These are phyloP conservation scores for Acrocyrtus sp. DNA, from an alignment of 2,888 invertebrate species.

Conservation along the genomic window DNA sequence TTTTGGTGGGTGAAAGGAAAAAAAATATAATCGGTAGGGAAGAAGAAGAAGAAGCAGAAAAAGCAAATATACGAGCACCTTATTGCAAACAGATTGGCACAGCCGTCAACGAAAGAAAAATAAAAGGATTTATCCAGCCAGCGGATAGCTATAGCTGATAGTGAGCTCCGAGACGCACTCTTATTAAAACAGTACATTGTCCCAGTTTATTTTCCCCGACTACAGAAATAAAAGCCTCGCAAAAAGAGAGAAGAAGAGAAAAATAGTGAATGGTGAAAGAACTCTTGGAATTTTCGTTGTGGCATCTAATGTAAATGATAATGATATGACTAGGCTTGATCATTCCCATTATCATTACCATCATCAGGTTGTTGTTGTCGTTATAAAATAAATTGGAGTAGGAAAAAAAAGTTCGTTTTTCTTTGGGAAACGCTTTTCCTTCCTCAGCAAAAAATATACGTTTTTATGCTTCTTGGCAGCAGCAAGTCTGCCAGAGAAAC, in stretches of 20 bases:
- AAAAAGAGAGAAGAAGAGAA: not conserved
- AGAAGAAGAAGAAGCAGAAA: too few species aligned
- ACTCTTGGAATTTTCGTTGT: not conserved
- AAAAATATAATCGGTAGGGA: too few species aligned
- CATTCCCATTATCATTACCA: not conserved
- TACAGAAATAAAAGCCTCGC: too few species aligned
- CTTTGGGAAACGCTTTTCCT: too few species aligned
- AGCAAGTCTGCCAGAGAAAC: not conserved
- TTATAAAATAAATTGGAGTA: not conserved
- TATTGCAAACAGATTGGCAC: not conserved
- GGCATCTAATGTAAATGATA: not conserved
- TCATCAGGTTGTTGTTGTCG: not conserved
- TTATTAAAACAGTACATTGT: not conserved
- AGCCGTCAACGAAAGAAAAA: not conserved
- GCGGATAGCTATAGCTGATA: not conserved
- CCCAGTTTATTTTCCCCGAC: not conserved
- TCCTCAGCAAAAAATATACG: too few species aligned
- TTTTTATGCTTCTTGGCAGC: not conserved
- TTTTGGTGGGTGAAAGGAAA: not conserved
- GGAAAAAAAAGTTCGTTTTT: not conserved
- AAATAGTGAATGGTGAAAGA: too few species aligned
- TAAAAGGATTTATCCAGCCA: too few species aligned
- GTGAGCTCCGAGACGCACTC: not conserved
- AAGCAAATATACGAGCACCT: too few species aligned
- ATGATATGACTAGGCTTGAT: not conserved